These are phyloP conservation scores for Bombus waltoni DNA, from an alignment of 1,140 invertebrate genomes.

Conservation along the genomic window DNA sequence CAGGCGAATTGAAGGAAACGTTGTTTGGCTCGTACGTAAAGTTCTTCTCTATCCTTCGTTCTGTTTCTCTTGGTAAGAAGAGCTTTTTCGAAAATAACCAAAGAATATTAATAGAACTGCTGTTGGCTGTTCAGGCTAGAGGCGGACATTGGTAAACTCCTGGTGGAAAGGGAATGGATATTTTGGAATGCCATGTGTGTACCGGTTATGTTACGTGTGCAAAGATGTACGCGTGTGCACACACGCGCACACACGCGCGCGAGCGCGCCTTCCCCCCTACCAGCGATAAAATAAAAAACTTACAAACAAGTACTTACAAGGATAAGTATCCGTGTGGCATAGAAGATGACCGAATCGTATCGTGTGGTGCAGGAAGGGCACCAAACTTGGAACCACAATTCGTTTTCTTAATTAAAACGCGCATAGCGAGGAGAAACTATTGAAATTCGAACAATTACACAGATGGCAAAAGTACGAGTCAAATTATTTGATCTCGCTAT, in stretches of 20 bases:
- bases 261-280: background rate
- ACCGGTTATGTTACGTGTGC: constrained; percentile 28
- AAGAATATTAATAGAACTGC: constrained; percentile 77
- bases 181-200: constrained; percentile 72
- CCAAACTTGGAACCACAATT: background rate
- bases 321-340: background rate
- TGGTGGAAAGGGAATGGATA: constrained; percentile 68
- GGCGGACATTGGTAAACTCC: constrained; percentile 38
- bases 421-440: background rate
- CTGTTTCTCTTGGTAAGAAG: constrained; percentile 55
- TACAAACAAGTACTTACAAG: background rate
- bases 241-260: background rate
- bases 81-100: constrained; percentile 74
- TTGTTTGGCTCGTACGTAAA: constrained; percentile 36
- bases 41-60: constrained; percentile 44
- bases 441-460: no score
- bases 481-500: no score
- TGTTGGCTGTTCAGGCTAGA: constrained; percentile 47
- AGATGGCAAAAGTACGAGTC: no score
- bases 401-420: background rate
- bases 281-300: background rate
- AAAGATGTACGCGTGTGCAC: background rate
- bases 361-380: background rate
- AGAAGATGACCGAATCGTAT: background rate
- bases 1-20: background rate